phyloP scores from a whole-genome alignment of 2,797 vertebrate species.

The Muscicapa striata region DNA sequence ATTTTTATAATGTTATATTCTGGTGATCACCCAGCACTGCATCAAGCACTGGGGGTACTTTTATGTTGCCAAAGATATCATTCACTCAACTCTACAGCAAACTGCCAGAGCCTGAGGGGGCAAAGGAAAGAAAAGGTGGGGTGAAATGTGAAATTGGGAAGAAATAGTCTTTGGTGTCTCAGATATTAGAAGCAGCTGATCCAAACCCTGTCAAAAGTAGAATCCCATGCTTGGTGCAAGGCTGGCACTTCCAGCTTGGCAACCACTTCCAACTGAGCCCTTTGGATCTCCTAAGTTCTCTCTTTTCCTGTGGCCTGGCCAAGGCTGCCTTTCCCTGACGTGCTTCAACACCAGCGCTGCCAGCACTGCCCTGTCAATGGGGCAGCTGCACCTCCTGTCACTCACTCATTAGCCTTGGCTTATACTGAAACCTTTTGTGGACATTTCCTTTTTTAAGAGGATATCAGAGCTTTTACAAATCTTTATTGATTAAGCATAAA shows the following conservation, averaged over 20 bases:
- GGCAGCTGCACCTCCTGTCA: not conserved
- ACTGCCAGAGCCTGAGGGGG: not conserved
- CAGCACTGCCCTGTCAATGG: not conserved
- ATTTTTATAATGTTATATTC: not conserved
- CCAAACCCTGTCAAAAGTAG: not conserved
- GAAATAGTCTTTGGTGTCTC: not conserved
- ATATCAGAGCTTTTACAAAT: conserved; percentile 34
- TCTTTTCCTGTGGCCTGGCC: not conserved
- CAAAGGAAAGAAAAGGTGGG: not conserved
- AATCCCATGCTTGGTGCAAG: not conserved
- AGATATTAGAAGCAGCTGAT: not conserved
- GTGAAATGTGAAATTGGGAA: not conserved
- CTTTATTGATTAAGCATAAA: conserved; percentile 65
- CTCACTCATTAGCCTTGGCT: not conserved
- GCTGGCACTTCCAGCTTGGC: not conserved
- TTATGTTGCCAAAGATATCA: not conserved
- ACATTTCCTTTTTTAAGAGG: not conserved
- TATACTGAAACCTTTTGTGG: not conserved
- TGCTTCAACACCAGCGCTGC: not conserved
- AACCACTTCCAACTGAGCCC: not conserved
- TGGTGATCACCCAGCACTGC: not conserved
- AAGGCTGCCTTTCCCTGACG: not conserved
- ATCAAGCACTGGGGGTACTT: not conserved
- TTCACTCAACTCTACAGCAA: not conserved
- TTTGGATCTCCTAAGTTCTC: not conserved